Conservation (phyloP, 2,797 vertebrate genomes). For the Aphelocoma californica region DNA sequence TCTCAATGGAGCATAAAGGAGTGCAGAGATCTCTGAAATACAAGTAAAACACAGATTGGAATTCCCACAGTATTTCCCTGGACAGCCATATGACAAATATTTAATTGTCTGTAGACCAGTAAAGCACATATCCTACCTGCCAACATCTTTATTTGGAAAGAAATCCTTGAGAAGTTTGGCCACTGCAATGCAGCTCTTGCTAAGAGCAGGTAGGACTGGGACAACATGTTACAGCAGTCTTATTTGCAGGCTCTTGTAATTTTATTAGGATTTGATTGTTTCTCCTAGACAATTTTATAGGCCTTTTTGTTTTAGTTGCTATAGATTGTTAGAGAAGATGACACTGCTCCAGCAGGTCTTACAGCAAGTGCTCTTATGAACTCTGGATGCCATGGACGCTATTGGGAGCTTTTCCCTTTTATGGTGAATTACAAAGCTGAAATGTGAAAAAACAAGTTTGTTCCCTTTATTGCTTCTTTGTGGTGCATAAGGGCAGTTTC, state of each 20-base stretch:
- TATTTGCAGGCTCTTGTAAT: neutral
- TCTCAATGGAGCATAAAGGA: neutral
- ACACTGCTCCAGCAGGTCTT: neutral
- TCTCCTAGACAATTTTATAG: neutral
- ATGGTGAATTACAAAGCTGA: neutral
- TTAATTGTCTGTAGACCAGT: neutral
- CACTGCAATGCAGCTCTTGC: neutral
- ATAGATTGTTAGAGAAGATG: neutral
- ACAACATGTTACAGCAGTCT: neutral
- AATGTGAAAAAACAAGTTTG: neutral
- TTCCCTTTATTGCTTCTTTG: neutral
- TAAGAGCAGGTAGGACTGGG: neutral
- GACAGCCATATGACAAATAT: neutral
- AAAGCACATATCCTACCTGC: neutral
- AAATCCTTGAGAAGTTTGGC: neutral
- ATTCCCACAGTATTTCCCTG: neutral
- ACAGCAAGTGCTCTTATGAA: neutral
- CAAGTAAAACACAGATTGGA: neutral
- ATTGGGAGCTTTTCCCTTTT: neutral
- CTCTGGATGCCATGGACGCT: neutral
- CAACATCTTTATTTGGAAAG: neutral
- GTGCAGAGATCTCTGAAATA: neutral
- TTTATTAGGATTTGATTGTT: constrained; percentile 3
- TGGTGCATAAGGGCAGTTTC: neutral
- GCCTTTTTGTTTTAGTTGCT: neutral